phyloP scores from a whole-genome alignment of 2,888 invertebrate genomes.

The Agrypnus murinus region DNA sequence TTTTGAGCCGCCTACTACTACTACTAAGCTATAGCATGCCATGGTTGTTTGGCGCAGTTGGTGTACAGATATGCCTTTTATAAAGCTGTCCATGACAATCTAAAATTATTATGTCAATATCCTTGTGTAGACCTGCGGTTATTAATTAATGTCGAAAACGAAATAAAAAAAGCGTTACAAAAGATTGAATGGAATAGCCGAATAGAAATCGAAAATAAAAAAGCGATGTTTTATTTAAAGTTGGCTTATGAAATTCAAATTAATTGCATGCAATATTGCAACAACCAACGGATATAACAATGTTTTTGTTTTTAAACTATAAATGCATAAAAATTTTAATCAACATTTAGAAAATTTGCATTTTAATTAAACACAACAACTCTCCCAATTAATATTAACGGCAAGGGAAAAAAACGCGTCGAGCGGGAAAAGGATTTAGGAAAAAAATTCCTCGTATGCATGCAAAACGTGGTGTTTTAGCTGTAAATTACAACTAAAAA shows the following conservation, averaged over 20 bases:
- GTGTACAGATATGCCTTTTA: no score
- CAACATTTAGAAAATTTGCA: slow-evolving; percentile 21
- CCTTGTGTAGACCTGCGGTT: neutral
- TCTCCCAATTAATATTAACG: slow-evolving; percentile 2
- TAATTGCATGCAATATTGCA: no score
- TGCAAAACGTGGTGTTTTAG: slow-evolving; percentile 12
- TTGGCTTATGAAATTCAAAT: no score
- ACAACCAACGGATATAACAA: no score
- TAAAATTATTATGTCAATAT: slow-evolving; percentile 1
- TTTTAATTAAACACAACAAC: slow-evolving; percentile 8
- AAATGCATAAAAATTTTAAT: neutral
- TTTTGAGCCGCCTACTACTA: no score
- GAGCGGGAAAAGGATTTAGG: neutral
- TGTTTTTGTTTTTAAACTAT: neutral
- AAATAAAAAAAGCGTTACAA: neutral
- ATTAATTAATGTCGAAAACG: neutral
- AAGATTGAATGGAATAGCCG: no score
- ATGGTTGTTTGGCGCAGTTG: no score
- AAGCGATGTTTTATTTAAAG: no score
- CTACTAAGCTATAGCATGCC: no score
- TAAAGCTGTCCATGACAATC: no score
- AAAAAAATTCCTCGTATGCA: neutral
- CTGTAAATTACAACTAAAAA: slow-evolving; percentile 22
- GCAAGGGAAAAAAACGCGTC: neutral
- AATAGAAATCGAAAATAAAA: no score